Base-by-base conservation (phyloP, 2,113 vertebrate species). In the Plectropomus leopardus region DNA sequence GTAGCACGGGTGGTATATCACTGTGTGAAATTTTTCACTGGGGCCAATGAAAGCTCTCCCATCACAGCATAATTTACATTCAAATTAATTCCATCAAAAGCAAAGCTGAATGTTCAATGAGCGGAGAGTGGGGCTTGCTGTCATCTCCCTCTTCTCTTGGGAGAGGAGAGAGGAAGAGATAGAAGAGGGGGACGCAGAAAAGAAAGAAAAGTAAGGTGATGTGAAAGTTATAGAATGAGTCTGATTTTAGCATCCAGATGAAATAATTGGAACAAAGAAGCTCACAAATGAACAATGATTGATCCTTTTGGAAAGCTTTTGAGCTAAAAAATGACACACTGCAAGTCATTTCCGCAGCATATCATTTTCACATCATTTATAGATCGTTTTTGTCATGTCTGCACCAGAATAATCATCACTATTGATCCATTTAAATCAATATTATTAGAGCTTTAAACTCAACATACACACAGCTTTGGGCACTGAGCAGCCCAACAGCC, bases 41-140 rank as follows among this genome's bases (percentile, higher is more conserved):
- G 50, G 57, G 48, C 90, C 76, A 86, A 83, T 79, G 66, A 84
- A 84, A 86, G 76, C 74, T 23, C 85, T 86, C 85, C 88, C 72
- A 86, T 90, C 86, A 70, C 70, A 34, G 60, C 74, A 66, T 92
- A 72, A 92, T 93, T 93, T 91, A 87, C 78, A 92, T 93, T 92
- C 87, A 92, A 93, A 94, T 94, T 75, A 92, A 93, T 92, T 85
- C 90, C 90, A 92, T 92, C 93, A 91, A 92, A 92, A 89, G 89
- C 80, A 60, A 83, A 82, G 89, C 70, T 58, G 90, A 89, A 88
- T 89, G 69, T 88, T 87, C 75, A 91, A 87, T 78, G 85, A 88
- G 87, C 32, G 24, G 58, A 81, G 86, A 86, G 89, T 65, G 71
- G 54, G 61, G 77, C 57, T 76, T 44, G 86, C 84, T 84, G 78